These are phyloP conservation scores for Drosophila varians DNA, from an alignment of 1,140 invertebrate species.

Conservation along the genomic window DNA sequence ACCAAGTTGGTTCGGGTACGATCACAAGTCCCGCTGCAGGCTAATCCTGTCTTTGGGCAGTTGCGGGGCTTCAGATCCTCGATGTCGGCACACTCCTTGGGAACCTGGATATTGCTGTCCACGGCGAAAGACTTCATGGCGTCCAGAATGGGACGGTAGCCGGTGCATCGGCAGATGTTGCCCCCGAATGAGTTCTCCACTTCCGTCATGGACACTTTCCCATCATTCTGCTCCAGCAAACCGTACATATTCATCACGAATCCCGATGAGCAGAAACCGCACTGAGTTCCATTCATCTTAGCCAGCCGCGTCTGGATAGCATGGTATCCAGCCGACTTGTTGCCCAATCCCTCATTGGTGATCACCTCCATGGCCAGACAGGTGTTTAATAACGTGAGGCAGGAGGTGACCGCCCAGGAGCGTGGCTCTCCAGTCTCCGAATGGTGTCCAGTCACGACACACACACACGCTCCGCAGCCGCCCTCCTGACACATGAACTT, in stretches of 20 bases:
- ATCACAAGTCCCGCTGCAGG: slow-evolving; percentile 47
- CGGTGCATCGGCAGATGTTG: slow-evolving; percentile 94
- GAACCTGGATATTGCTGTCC: slow-evolving; percentile 88
- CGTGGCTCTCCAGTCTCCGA: slow-evolving; percentile 80
- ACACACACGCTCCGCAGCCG: slow-evolving; percentile 92
- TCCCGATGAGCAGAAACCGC: slow-evolving; percentile 92
- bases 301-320: slow-evolving; percentile 88
- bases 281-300: slow-evolving; percentile 90
- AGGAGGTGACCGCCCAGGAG: slow-evolving; percentile 90
- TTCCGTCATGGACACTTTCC: slow-evolving; percentile 87
- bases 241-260: slow-evolving; percentile 95
- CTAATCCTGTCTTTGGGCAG: slow-evolving; percentile 54
- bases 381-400: slow-evolving; percentile 87
- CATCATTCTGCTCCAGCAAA: slow-evolving; percentile 84
- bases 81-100: slow-evolving; percentile 69
- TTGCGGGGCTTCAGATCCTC: slow-evolving; percentile 64
- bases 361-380: slow-evolving; percentile 91
- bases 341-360: slow-evolving; percentile 91
- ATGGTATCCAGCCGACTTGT: slow-evolving; percentile 88
- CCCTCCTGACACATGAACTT: slow-evolving; percentile 93
- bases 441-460: slow-evolving; percentile 85
- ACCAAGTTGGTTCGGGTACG: slow-evolving; percentile 76
- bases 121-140: slow-evolving; percentile 91
- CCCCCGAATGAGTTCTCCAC: slow-evolving; percentile 91
- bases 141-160: slow-evolving; percentile 93